Base-by-base conservation (phyloP, 2,797 vertebrate species). In the Etheostoma nigrum region DNA sequence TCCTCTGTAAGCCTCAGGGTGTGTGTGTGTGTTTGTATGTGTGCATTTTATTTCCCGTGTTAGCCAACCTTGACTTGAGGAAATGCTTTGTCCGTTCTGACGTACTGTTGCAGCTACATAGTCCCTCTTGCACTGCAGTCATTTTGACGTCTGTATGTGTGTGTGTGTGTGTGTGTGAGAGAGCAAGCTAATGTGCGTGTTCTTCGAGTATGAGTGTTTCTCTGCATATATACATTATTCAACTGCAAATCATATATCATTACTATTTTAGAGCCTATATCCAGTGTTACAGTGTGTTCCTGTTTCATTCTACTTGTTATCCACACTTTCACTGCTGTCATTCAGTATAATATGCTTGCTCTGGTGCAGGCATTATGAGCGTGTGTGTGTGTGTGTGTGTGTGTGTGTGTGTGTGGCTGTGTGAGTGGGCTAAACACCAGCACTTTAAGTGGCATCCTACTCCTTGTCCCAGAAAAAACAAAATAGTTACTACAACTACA, bases 1-100 rank as follows among this genome's bases (percentile, higher is more conserved):
- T 79, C 74, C 75, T 51, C 62, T 30, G 15, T 68, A 64, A 63
- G 83, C 83, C 84, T 78, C 53, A 55, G 83, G 82, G 64, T 68
- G 57, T 71, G 79, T 61, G 54, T 49, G 6, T 73, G 57, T 70
- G 49, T 71, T 62, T 67, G 14, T 48, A 18, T 78, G 75, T 67
- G 63, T 59, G 72, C 73, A 60, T 71, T 73, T 75, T 53, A 78
- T 73, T 73, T 64, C 66, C 68, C 67, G 42, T 76, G 74, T 88
- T 83, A 70, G 18, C 51, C 51, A 54, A 63, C 51, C 72, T 55
- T 62, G 67, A 75, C 23, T 27, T 59, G 21, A 72, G 78, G 64
- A 67, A 80, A 71, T 72, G 72, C 59, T 83, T 55, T 85, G 68
- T 76, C 78, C 52, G 3, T 73, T 74, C 45, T 64, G 52, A 67